Evolutionary conservation across 2,888 invertebrate genomes (phyloP), one percentile per base, ranked within the genome.

Genomic region (Drosophila mettleri): DNA sequence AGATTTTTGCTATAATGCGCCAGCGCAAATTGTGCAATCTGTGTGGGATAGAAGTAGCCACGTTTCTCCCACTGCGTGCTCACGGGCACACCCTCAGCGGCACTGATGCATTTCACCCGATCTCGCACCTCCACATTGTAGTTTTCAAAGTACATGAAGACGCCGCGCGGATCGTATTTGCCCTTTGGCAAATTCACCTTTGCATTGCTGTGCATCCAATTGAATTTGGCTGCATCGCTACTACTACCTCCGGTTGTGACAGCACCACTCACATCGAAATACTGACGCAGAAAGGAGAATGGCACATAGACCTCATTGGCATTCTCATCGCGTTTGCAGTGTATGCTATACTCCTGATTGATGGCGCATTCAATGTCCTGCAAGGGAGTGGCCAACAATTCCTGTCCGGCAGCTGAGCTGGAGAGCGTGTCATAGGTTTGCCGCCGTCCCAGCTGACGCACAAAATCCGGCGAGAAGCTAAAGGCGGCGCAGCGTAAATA

Each of bases 21-120:
- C 61, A 99, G 93, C 0, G 98, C 99, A 92, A 98, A 99, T 92
- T 99, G 99, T 7, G 99, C 98, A 77, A 99, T 98, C 93, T 99
- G 99, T 1, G 98, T 99, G 0, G 99, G 98, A 93, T 99, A 99
- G 92, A 96, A 98, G 92, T 99, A 99, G 0, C 99, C 99, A 71
- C 95, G 95, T 34, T 96, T 96, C 85, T 98, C 97, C 99, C 99
- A 99, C 91, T 98, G 98, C 0, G 96, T 97, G n/a, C 98, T 98
- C 57, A 98, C 95, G 0, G 98, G 98, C 16, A 98, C 98, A 87
- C 98, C 98, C 90, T 98, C 97, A 14, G 95, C 94, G 0, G 97
- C 99, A 92, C 97, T 98, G 82, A 99, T 96, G 92, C 98, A 99
- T 92, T 98, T 98, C 1, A 99, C 99, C 62, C 99, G 94, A 89